Base-by-base conservation (phyloP, 2,888 invertebrate species). In the Pollenia amentaria region DNA sequence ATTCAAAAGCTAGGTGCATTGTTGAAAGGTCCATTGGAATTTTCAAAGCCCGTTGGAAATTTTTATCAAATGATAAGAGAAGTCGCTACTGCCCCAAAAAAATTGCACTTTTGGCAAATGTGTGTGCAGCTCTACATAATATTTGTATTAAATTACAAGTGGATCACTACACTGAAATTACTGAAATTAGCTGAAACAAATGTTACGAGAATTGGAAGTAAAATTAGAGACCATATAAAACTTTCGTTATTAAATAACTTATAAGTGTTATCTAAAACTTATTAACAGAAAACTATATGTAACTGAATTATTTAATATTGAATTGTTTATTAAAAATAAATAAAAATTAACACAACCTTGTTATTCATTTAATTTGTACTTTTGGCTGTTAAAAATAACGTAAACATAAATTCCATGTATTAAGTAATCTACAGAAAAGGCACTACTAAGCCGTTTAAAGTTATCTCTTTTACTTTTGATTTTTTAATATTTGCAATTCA, bases 1-100 rank as follows among this genome's bases (percentile, higher is more conserved):
- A 84, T 16, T 77, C 69, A 6, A 70, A 77, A 53, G 83, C 72
- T n/a, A 51, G 83, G 21, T 77, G 72, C n/a, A 84, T 77, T 18
- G 44, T 84, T 18, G 70, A 84, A 51, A 60, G 83, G 53, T 70
- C 64, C 1, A 77, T 70, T 44, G 72, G 83, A 40, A 78, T 77
- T 12, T 29, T 77, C 3, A 84, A 84, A 38, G 77, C 70, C 7
- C 62, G 70, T 7, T 84, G 77, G 83, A 70, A 53, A 70, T 70
- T 70, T 70, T 48, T 84, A 2, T 18, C 44, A 6, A 53, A 84
- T 65, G 55, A 65, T 16, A 84, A 77, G 38, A 84, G 72, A 57
- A 44, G 77, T 42, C 40, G 67, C 2, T 81, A 75, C 55, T 9
- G 8, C 16, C 82, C 76, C 18, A 29, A 16, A 70, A 82, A 51